Percentiles rank a stretch among this genome's conserved stretches.
phyloP scores from a whole-genome alignment of 2,797 vertebrate genomes.

The Microhierax caerulescens region DNA sequence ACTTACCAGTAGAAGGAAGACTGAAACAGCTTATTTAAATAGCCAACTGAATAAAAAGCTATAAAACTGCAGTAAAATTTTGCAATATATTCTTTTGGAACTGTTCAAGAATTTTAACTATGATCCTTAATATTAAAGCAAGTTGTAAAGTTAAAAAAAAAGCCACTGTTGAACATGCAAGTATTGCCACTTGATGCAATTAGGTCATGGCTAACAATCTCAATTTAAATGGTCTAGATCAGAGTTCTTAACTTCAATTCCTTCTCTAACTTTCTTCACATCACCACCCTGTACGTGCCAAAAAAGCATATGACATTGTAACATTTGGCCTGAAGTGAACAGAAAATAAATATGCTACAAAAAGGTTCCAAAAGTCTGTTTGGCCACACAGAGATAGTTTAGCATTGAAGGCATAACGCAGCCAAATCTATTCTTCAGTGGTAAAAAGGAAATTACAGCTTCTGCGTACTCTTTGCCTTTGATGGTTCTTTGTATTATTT shows the following conservation, averaged over 20 bases:
- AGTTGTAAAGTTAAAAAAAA: neutral
- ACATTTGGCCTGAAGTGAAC: neutral
- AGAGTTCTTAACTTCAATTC: neutral
- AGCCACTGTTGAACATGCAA: neutral
- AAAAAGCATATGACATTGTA: neutral
- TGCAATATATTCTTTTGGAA: neutral
- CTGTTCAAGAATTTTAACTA: neutral
- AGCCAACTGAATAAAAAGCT: neutral
- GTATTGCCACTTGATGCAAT: neutral
- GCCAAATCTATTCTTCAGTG: conserved; percentile 59
- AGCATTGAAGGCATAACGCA: conserved; percentile 16
- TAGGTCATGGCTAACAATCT: neutral
- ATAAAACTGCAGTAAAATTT: neutral
- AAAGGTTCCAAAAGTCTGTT: conserved; percentile 61
- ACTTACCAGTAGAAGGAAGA: neutral
- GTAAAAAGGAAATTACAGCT: conserved; percentile 64
- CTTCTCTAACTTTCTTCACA: conserved; percentile 5
- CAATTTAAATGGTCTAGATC: neutral
- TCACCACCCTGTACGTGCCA: neutral
- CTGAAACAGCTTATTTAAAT: neutral
- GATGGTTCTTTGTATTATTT: conserved; percentile 37
- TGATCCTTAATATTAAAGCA: neutral
- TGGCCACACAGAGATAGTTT: conserved; percentile 60
- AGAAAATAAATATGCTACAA: conserved; percentile 17
- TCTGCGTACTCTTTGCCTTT: conserved; percentile 39